Percentiles rank a stretch among this genome's conserved stretches.
Conservation (phyloP, 2,888 invertebrate genomes). For the Protonemura montana region DNA sequence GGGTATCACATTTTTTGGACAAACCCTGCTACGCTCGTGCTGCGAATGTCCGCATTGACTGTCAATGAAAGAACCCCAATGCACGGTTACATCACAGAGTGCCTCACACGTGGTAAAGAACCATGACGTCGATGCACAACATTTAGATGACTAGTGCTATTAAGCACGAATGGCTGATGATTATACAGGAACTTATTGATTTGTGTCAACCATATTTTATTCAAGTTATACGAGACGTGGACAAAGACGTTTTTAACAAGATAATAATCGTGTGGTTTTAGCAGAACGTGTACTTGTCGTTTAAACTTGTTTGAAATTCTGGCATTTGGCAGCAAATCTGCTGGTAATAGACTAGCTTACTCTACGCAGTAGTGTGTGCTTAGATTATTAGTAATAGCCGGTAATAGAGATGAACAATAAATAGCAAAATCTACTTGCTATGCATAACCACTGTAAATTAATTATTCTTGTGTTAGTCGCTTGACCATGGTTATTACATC, state of each 20-base stretch:
- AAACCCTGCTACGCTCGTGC: neutral
- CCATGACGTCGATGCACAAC: neutral
- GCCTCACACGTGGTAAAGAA: too few relatives aligned
- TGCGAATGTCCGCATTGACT: neutral
- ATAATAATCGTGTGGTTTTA: neutral
- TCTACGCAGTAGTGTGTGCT: neutral
- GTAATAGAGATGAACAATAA: neutral
- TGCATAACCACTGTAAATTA: neutral
- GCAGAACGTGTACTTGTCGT: neutral
- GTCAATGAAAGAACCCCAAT: neutral
- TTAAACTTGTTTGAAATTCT: neutral
- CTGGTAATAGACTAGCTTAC: neutral
- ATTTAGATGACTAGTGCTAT: too few relatives aligned
- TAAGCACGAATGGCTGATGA: neutral
- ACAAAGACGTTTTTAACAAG: too few relatives aligned
- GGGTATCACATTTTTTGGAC: neutral
- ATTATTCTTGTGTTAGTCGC: neutral
- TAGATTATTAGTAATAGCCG: neutral
- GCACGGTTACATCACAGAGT: too few relatives aligned
- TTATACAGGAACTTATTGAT: neutral
- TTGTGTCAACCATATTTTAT: neutral
- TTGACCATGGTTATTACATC: neutral
- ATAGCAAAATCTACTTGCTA: neutral
- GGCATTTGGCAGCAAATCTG: neutral
- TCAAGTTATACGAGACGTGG: neutral